phyloP scores from a whole-genome alignment of 2,797 vertebrate species.

The Myotis myotis region DNA sequence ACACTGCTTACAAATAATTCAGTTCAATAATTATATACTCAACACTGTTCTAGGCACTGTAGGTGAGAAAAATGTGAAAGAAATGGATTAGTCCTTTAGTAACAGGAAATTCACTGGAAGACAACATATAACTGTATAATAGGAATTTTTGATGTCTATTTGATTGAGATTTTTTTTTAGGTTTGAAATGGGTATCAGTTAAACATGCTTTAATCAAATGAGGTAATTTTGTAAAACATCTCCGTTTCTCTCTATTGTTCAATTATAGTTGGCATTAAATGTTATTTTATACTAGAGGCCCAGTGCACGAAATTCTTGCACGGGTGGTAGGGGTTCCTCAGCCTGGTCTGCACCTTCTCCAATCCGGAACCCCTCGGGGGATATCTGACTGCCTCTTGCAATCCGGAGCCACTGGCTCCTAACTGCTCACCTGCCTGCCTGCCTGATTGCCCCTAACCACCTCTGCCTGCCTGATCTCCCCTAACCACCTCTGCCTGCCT shows the following conservation, averaged over 20 bases:
- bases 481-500: no score
- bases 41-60: neutral
- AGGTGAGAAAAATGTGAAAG: neutral
- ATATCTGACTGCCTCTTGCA: no score
- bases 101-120: neutral
- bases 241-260: neutral
- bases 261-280: neutral
- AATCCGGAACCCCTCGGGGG: no score
- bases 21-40: neutral
- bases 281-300: neutral
- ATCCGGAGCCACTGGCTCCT: no score
- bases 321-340: no score
- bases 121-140: neutral
- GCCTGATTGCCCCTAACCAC: no score
- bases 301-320: no score
- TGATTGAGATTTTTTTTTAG: neutral
- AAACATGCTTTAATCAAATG: neutral
- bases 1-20: neutral
- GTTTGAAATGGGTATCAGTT: neutral
- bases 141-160: neutral
- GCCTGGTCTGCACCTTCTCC: no score
- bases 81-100: neutral
- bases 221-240: neutral
- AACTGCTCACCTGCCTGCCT: no score
- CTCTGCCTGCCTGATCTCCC: no score